A percentile compares a stretch with the other conserved stretches of the same genome.
Conservation (phyloP, 2,888 invertebrate species). For the Bimastos eiseni region DNA sequence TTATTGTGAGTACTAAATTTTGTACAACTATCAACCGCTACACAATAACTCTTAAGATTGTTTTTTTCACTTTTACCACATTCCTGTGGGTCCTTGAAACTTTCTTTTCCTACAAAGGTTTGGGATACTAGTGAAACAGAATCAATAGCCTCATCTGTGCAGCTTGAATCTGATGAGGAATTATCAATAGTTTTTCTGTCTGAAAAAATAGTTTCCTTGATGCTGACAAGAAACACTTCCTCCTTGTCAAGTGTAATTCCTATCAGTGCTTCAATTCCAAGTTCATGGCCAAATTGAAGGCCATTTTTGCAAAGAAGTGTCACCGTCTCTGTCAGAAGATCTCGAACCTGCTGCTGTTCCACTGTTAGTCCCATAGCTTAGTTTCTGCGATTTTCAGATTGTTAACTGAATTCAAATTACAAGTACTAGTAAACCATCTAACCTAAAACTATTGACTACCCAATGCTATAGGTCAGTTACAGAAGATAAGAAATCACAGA, state of each 20-base stretch:
- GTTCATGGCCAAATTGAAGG: constrained; percentile 36
- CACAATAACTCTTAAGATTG: background rate
- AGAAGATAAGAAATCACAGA: background rate
- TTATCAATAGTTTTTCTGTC: background rate
- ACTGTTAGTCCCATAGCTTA: constrained; percentile 38
- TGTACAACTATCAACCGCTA: background rate
- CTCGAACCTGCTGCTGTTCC: constrained; percentile 38
- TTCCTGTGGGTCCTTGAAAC: background rate
- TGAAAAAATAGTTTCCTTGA: constrained; percentile 36
- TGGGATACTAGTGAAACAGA: background rate
- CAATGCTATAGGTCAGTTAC: background rate
- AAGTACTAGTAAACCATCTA: background rate
- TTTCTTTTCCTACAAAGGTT: background rate
- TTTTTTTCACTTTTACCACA: background rate
- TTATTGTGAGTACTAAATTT: background rate
- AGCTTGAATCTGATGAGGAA: background rate
- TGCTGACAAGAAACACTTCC: constrained; percentile 39
- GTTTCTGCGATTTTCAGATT: background rate
- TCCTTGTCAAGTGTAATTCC: constrained; percentile 41
- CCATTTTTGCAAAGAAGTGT: constrained; percentile 42
- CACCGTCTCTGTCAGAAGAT: constrained; percentile 40
- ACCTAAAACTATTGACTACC: background rate
- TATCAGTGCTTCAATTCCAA: constrained; percentile 40
- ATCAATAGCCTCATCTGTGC: background rate
- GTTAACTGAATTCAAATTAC: background rate